A percentile compares a stretch with the other conserved stretches of the same genome.
Conservation (phyloP, 2,797 vertebrate genomes). For the Hoplostethus mediterraneus region DNA sequence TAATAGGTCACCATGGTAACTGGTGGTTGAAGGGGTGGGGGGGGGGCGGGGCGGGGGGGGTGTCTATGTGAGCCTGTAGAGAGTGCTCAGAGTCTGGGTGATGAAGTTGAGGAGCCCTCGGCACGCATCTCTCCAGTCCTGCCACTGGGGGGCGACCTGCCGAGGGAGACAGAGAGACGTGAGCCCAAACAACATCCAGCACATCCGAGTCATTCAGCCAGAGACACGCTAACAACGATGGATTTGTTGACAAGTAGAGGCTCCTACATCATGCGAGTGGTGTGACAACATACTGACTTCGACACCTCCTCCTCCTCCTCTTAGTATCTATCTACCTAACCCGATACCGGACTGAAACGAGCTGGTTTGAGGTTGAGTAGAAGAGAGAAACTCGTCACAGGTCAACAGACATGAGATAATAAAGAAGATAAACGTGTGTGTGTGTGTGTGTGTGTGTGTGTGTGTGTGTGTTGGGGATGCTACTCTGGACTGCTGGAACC, state of each 20-base stretch:
- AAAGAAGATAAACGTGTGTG: conserved; percentile 35
- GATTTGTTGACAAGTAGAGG: not conserved
- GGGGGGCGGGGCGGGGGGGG: not conserved
- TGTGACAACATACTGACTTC: not conserved
- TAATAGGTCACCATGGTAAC: not conserved
- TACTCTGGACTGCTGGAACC: conserved; percentile 20
- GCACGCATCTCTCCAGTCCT: conserved; percentile 77
- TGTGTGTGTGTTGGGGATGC: conserved; percentile 35
- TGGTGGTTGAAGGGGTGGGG: not conserved
- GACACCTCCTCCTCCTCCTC: too few species aligned
- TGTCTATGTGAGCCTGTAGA: conserved; percentile 77
- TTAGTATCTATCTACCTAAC: too few species aligned
- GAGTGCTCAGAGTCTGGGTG: conserved; percentile 78
- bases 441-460: conserved; percentile 41
- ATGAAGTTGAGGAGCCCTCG: conserved; percentile 78
- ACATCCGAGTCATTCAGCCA: not conserved
- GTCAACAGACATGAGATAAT: too few species aligned
- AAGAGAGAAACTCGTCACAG: too few species aligned
- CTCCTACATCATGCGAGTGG: not conserved
- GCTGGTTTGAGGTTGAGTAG: too few species aligned
- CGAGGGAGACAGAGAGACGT: conserved; percentile 47
- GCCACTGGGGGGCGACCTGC: conserved; percentile 74
- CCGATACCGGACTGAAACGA: too few species aligned
- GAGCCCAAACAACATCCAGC: not conserved
- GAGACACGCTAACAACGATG: not conserved